A percentile compares a stretch with the other conserved stretches of the same genome.
Evolutionary conservation across 2,113 vertebrate species (phyloP).

Genomic region (Shinisaurus crocodilurus): DNA sequence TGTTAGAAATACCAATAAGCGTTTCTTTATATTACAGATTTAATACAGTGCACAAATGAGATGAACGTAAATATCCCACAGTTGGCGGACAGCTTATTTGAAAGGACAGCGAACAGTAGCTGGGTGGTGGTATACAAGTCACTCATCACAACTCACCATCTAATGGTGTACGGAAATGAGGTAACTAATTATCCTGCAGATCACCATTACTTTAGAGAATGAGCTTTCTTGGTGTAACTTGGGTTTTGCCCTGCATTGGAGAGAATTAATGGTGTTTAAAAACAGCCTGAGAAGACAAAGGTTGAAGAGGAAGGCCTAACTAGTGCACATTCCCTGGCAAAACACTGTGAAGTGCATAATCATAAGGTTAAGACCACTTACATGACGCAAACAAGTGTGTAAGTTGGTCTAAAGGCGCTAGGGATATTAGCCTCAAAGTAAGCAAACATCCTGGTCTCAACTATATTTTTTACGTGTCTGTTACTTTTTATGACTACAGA

Average conservation of each 20-base stretch:
- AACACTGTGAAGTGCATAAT: not conserved
- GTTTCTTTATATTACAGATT: slow-evolving; percentile 79
- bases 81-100: slow-evolving; percentile 96
- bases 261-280: not conserved
- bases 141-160: slow-evolving; percentile 96
- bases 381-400: not conserved
- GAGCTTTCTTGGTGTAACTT: not conserved
- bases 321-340: not conserved
- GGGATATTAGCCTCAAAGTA: not conserved
- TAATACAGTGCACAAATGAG: slow-evolving; percentile 98
- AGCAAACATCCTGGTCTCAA: not conserved
- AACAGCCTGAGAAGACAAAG: not conserved
- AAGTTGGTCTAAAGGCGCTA: not conserved
- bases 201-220: not conserved
- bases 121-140: slow-evolving; percentile 99
- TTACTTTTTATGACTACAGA: not conserved
- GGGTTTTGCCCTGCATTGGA: not conserved
- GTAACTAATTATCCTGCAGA: slow-evolving; percentile 68
- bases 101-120: slow-evolving; percentile 97
- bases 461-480: not conserved
- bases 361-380: too few species aligned
- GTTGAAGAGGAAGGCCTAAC: not conserved
- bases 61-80: slow-evolving; percentile 97
- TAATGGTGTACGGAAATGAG: slow-evolving; percentile 99
- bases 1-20: not conserved